Base-by-base conservation (phyloP, 2,888 invertebrate species). In the Julus scandinavius region DNA sequence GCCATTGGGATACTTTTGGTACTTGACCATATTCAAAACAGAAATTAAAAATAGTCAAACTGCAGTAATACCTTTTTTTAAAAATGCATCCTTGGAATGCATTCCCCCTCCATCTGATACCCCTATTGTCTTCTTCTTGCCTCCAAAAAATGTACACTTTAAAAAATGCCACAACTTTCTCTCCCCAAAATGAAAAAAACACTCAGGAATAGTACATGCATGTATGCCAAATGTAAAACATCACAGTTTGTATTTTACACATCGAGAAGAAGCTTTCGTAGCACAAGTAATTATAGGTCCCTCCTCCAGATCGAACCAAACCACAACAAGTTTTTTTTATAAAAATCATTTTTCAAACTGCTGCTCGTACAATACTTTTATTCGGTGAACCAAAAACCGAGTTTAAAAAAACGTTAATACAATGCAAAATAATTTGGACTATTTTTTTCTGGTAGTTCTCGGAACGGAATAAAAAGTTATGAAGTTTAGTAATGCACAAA, bases 41-140 rank as follows among this genome's bases (percentile, higher is more conserved):
- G 80, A 80, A 80, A 40, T 80, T 54, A 54, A 17, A 80, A 80
- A 38, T 80, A 15, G 38, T 80, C 38, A 38, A 80, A 80, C 80
- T 80, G 80, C 13, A 80, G 80, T 40, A 80, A 80, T 80, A 40
- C 80, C 80, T 80, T 38, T 29, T 29, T 80, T 38, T 4, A 80
- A 80, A 80, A 80, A 80, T 80, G 80, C 80, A 80, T 38, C 80
- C 38, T 13, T 80, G 80, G 80, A 80, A 80, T 80, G 80, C 80
- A 80, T 80, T 80, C 29, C 29, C 72, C 20, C 80, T 45, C 1
- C 20, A 7, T 72, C n/a, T 20, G 5, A 20, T 20, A 80, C 15
- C 63, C 15, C 17, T 54, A 13, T 54, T 5, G 80, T 80, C 80
- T 38, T 80, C 80, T 38, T 45, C 20, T 29, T 11, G 72, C 29